Evolutionary conservation across 2,888 invertebrate genomes (phyloP).

Genomic region (Teleiodes luculella): DNA sequence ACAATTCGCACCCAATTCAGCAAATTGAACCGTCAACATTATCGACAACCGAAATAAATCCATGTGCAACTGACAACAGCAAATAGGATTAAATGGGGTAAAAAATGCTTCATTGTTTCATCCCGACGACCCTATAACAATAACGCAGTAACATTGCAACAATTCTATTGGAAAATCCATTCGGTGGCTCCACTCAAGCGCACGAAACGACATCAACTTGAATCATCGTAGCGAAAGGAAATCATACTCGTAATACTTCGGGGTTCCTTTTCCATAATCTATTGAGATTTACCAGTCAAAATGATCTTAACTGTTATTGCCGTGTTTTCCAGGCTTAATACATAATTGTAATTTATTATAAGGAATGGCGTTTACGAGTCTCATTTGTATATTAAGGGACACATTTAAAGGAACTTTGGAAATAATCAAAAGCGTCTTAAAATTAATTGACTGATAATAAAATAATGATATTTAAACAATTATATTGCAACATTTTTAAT

Average conservation of each 20-base stretch:
- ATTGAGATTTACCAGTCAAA: no score
- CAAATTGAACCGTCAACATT: constrained; percentile 9
- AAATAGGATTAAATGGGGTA: constrained; percentile 51
- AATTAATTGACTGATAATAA: no score
- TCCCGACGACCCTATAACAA: constrained; percentile 44
- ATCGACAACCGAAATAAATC: constrained; percentile 29
- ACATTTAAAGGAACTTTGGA: no score
- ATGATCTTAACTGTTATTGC: neutral
- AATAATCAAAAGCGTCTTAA: no score
- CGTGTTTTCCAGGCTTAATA: neutral
- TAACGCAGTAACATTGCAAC: constrained; percentile 39
- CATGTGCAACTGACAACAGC: constrained; percentile 30
- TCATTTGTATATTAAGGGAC: no score
- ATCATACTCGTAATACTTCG: constrained; percentile 31
- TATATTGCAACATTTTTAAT: no score
- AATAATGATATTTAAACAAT: no score
- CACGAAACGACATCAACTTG: constrained; percentile 63
- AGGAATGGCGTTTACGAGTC: neutral
- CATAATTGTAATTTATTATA: constrained; percentile 1
- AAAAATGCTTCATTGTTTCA: constrained; percentile 53
- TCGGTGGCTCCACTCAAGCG: constrained; percentile 58
- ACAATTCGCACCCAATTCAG: neutral
- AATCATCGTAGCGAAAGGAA: constrained; percentile 21
- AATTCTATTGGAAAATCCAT: constrained; percentile 73
- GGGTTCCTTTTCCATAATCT: neutral